A percentile compares a stretch with the other conserved stretches of the same genome.
phyloP scores from a whole-genome alignment of 2,888 invertebrate genomes.

The Nomada ruficornis region DNA sequence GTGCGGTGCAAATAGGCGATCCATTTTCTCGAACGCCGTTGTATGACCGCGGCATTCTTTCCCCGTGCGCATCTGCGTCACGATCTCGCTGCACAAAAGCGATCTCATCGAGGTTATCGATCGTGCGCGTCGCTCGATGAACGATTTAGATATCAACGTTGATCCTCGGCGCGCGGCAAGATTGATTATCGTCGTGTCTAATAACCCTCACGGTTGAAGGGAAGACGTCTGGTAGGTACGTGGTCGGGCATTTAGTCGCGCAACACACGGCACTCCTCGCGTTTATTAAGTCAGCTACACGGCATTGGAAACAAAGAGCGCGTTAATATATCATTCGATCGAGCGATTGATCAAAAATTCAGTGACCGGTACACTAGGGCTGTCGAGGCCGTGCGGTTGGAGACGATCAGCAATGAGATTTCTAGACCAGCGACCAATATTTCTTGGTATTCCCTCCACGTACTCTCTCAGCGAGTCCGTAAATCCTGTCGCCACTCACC shows the following conservation, averaged over 20 bases:
- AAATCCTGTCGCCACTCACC: slow-evolving; percentile 75
- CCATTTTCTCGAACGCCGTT: slow-evolving; percentile 63
- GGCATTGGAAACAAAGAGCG: slow-evolving; percentile 40
- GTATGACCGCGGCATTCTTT: slow-evolving; percentile 63
- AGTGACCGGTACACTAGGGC: slow-evolving; percentile 7
- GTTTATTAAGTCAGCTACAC: slow-evolving; percentile 46
- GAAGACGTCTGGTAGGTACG: slow-evolving; percentile 47
- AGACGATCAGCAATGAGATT: slow-evolving; percentile 63
- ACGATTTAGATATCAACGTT: slow-evolving; percentile 69
- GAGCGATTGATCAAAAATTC: slow-evolving; percentile 58
- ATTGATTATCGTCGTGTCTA: slow-evolving; percentile 68
- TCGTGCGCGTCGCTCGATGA: slow-evolving; percentile 56
- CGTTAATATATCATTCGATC: slow-evolving; percentile 49
- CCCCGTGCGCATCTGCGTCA: slow-evolving; percentile 49
- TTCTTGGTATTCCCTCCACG: slow-evolving; percentile 62
- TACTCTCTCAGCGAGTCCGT: slow-evolving; percentile 63
- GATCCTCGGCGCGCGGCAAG: slow-evolving; percentile 59
- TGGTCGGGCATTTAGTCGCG: slow-evolving; percentile 49
- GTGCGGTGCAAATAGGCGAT: slow-evolving; percentile 48
- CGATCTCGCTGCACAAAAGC: slow-evolving; percentile 41
- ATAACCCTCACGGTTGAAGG: slow-evolving; percentile 57
- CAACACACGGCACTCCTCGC: slow-evolving; percentile 33
- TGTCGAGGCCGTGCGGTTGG: neutral
- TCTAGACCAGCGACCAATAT: slow-evolving; percentile 61
- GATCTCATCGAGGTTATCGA: slow-evolving; percentile 64